Conservation (phyloP, 2,113 vertebrate genomes). For the Tamias sibiricus region DNA sequence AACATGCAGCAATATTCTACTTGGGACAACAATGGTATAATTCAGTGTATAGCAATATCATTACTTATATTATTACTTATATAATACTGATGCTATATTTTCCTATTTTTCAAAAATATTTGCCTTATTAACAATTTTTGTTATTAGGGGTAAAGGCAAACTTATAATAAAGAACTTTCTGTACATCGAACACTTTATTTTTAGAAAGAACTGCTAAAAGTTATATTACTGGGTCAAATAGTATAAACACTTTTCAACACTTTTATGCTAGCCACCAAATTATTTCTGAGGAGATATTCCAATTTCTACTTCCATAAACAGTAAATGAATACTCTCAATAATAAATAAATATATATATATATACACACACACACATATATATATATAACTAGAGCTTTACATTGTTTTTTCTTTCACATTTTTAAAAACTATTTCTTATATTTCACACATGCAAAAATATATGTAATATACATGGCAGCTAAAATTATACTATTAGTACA, state of each 20-base stretch:
- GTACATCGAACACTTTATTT: neutral
- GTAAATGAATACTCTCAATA: neutral
- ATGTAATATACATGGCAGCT: neutral
- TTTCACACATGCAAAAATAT: neutral
- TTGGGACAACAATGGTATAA: neutral
- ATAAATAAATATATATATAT: no score
- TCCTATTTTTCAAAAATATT: neutral
- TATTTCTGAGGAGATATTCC: neutral
- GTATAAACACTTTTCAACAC: neutral
- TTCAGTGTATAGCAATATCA: neutral
- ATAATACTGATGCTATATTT: neutral
- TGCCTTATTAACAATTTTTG: neutral
- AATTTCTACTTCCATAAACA: neutral
- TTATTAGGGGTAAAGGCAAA: neutral
- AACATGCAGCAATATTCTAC: neutral
- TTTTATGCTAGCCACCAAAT: neutral
- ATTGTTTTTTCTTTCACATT: neutral
- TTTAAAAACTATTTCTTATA: neutral
- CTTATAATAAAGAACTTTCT: neutral
- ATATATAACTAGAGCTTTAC: neutral
- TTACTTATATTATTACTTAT: neutral
- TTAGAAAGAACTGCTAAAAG: neutral
- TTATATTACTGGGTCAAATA: neutral
- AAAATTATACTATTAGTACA: neutral
- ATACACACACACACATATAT: neutral